Percentiles rank a stretch among this genome's conserved stretches.
Conservation (phyloP, 1,140 invertebrate genomes). For the Drosophila ambigua region DNA sequence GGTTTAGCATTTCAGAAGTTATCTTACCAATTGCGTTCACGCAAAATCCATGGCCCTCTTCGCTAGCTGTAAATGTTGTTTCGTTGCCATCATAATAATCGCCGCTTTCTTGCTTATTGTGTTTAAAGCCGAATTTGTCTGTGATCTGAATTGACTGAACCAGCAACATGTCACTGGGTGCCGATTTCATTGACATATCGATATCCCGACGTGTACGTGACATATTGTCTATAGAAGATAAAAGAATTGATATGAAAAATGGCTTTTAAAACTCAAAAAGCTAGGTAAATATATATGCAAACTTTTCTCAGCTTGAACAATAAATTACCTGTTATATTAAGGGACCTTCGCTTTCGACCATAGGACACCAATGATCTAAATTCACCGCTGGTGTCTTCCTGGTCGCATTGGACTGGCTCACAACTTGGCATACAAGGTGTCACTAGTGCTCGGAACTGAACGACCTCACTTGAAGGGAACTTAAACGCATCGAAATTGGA, state of each 20-base stretch:
- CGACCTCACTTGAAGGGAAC: slow-evolving; percentile 96
- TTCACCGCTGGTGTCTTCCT: slow-evolving; percentile 91
- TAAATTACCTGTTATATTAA: slow-evolving; percentile 44
- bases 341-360: slow-evolving; percentile 85
- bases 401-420: slow-evolving; percentile 94
- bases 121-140: slow-evolving; percentile 94
- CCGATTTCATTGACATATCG: slow-evolving; percentile 33
- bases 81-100: slow-evolving; percentile 83
- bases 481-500: slow-evolving; percentile 98
- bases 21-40: slow-evolving; percentile 86
- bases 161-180: slow-evolving; percentile 90
- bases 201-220: slow-evolving; percentile 38
- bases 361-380: slow-evolving; percentile 91
- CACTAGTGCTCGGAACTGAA: slow-evolving; percentile 96
- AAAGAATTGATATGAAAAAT: not conserved
- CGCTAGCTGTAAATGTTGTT: slow-evolving; percentile 86
- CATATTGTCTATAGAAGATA: slow-evolving; percentile 9
- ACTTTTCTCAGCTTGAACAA: not conserved
- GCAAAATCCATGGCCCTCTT: slow-evolving; percentile 87
- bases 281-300: too few relatives aligned
- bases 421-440: slow-evolving; percentile 96
- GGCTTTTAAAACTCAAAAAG: not conserved
- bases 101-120: slow-evolving; percentile 72
- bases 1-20: not conserved
- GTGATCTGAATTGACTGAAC: slow-evolving; percentile 96